A percentile compares a stretch with the other conserved stretches of the same genome.
phyloP scores from a whole-genome alignment of 2,888 invertebrate genomes.

The Cyaniris semiargus region DNA sequence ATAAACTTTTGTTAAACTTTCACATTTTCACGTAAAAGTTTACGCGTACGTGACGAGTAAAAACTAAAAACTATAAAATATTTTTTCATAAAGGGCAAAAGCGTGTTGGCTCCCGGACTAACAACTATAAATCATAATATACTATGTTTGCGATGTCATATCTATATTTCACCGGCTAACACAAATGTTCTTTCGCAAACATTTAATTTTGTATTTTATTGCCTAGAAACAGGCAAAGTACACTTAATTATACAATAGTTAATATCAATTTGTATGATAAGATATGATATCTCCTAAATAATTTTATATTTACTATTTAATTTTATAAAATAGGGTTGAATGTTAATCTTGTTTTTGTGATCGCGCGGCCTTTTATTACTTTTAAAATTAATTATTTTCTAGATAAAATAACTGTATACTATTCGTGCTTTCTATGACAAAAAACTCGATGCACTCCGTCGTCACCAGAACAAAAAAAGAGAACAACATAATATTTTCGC shows the following conservation, averaged over 20 bases:
- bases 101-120: conserved; percentile 4
- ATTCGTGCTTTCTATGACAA: neutral
- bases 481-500: too few species aligned
- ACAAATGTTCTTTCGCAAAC: conserved; percentile 35
- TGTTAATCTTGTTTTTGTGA: neutral
- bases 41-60: neutral
- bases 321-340: neutral
- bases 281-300: neutral
- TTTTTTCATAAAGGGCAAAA: neutral
- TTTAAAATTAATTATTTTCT: neutral
- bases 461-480: too few species aligned
- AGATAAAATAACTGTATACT: neutral
- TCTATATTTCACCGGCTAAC: conserved; percentile 37
- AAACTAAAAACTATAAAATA: neutral
- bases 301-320: neutral
- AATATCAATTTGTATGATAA: conserved; percentile 12
- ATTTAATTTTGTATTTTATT: conserved; percentile 31
- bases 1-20: neutral
- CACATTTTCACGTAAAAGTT: neutral
- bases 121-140: conserved; percentile 23
- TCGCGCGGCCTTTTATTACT: neutral
- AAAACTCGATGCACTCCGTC: neutral
- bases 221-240: conserved; percentile 13
- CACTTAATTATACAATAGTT: neutral
- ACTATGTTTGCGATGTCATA: conserved; percentile 35